Evolutionary conservation across 2,113 vertebrate genomes (phyloP).

Genomic region (Rhipidura dahli): DNA sequence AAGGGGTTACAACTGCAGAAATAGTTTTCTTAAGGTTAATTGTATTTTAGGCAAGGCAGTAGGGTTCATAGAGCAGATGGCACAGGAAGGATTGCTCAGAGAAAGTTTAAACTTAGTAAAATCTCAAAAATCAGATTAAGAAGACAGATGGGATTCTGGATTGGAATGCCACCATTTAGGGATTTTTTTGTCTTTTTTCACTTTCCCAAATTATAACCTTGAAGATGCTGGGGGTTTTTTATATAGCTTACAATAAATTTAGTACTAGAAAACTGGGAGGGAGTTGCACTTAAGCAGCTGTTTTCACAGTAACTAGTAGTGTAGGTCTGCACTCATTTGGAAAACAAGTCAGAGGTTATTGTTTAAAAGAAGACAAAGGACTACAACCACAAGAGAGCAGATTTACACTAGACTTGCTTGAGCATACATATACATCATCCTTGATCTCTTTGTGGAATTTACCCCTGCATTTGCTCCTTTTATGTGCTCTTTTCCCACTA

Average conservation of each 20-base stretch:
- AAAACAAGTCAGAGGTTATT: neutral
- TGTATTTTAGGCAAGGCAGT: neutral
- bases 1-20: neutral
- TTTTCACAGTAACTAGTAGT: neutral
- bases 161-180: neutral
- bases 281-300: neutral
- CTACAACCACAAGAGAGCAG: neutral
- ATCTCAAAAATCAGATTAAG: slow-evolving; percentile 51
- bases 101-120: slow-evolving; percentile 47
- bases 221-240: neutral
- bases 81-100: slow-evolving; percentile 29
- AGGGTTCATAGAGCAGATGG: slow-evolving; percentile 46
- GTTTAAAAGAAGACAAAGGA: neutral
- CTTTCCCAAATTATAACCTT: slow-evolving; percentile 24
- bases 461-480: neutral
- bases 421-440: neutral
- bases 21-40: neutral
- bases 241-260: slow-evolving; percentile 16
- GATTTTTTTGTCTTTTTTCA: neutral
- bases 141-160: slow-evolving; percentile 30
- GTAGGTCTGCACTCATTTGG: neutral
- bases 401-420: neutral
- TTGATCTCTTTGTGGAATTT: neutral
- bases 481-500: neutral
- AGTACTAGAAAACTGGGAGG: neutral